A percentile compares a stretch with the other conserved stretches of the same genome.
These are phyloP conservation scores for Cremastinae sp. DNA, from an alignment of 2,888 invertebrate genomes.

Conservation along the genomic window DNA sequence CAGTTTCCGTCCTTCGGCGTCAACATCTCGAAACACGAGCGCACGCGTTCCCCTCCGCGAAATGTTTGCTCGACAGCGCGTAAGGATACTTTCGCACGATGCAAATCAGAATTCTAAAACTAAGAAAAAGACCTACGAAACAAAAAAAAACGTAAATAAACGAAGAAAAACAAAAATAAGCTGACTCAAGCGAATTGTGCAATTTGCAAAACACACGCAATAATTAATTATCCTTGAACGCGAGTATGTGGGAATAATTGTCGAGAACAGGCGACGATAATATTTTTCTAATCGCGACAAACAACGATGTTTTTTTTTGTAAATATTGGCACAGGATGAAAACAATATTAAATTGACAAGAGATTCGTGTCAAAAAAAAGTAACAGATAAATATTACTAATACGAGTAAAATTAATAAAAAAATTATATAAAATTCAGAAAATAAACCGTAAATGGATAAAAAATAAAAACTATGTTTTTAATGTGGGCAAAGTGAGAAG, in stretches of 20 bases:
- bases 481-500: constrained; percentile 19
- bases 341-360: too few species aligned
- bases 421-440: too few species aligned
- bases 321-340: too few species aligned
- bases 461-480: constrained; percentile 16
- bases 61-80: constrained; percentile 37
- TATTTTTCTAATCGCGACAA: constrained; percentile 13
- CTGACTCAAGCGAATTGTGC: not conserved
- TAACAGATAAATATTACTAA: too few species aligned
- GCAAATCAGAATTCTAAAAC: not conserved
- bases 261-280: constrained; percentile 2
- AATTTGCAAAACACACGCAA: constrained; percentile 37
- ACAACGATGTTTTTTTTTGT: too few species aligned
- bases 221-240: constrained; percentile 43
- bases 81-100: constrained; percentile 37
- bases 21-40: constrained; percentile 22
- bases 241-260: constrained; percentile 9
- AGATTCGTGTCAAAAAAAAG: too few species aligned
- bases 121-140: too few species aligned
- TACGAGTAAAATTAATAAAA: too few species aligned
- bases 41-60: constrained; percentile 21
- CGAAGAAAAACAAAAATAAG: not conserved
- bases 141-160: too few species aligned
- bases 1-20: constrained; percentile 37
- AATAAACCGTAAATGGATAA: not conserved